phyloP scores from a whole-genome alignment of 2,888 invertebrate species.

The Leptogaster cylindrica region DNA sequence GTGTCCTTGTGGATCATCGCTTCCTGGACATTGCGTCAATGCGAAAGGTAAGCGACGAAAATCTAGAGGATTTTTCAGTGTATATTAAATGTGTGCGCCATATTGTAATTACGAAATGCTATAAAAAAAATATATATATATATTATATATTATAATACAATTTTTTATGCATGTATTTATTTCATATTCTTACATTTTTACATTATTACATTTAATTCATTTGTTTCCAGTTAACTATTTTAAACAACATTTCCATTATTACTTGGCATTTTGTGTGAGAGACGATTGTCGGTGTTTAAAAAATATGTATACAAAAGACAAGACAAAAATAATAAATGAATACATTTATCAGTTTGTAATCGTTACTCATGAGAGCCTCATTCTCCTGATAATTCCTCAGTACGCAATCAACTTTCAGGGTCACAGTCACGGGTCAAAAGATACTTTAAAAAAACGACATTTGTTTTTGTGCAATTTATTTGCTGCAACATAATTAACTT shows the following conservation, averaged over 20 bases:
- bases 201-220: not conserved
- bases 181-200: not conserved
- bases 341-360: no score
- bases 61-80: not conserved
- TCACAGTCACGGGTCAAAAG: no score
- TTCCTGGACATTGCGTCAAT: constrained; percentile 97
- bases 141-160: constrained; percentile 10
- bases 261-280: not conserved
- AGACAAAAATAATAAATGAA: no score
- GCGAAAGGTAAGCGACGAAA: constrained; percentile 84
- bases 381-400: no score
- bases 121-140: constrained; percentile 20
- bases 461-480: no score
- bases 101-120: constrained; percentile 22
- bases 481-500: no score
- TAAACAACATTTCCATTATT: not conserved
- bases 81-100: constrained; percentile 5
- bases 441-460: no score
- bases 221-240: not conserved
- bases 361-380: no score
- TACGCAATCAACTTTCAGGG: no score
- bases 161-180: not conserved
- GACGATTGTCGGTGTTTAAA: no score
- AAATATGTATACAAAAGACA: no score
- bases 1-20: constrained; percentile 99